phyloP scores from a whole-genome alignment of 1,140 invertebrate species.

The Oppia nitens region DNA sequence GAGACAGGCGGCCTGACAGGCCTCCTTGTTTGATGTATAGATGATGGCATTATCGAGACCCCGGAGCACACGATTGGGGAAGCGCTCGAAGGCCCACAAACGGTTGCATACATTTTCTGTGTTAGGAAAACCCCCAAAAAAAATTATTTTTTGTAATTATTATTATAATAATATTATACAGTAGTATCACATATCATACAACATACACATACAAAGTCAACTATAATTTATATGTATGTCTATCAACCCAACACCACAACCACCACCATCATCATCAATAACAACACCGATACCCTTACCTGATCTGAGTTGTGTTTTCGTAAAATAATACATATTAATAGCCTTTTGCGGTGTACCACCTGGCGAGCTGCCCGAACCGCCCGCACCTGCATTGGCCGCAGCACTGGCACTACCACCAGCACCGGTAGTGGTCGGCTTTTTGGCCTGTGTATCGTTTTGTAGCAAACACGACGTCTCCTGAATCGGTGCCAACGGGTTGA shows the following conservation, averaged over 20 bases:
- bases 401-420: not conserved
- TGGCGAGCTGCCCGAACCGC: conserved; percentile 30
- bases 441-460: conserved; percentile 75
- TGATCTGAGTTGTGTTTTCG: conserved; percentile 71
- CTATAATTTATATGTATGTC: too few relatives aligned
- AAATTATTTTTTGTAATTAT: too few relatives aligned
- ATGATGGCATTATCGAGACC: conserved; percentile 76
- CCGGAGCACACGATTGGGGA: conserved; percentile 75
- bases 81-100: conserved; percentile 79
- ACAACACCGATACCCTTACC: conserved; percentile 36
- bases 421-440: conserved; percentile 34
- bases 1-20: conserved; percentile 72
- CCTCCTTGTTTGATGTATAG: conserved; percentile 82
- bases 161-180: too few relatives aligned
- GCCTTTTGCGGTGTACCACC: conserved; percentile 54
- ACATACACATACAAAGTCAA: not conserved
- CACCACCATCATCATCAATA: too few relatives aligned
- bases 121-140: too few relatives aligned
- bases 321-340: conserved; percentile 86
- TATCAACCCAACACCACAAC: too few relatives aligned
- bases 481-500: conserved; percentile 72
- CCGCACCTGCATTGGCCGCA: not conserved
- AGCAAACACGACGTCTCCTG: conserved; percentile 81
- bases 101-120: conserved; percentile 71
- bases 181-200: too few relatives aligned